These are phyloP conservation scores for Drosophila tanythrix DNA, from an alignment of 2,888 invertebrate species.

Conservation along the genomic window DNA sequence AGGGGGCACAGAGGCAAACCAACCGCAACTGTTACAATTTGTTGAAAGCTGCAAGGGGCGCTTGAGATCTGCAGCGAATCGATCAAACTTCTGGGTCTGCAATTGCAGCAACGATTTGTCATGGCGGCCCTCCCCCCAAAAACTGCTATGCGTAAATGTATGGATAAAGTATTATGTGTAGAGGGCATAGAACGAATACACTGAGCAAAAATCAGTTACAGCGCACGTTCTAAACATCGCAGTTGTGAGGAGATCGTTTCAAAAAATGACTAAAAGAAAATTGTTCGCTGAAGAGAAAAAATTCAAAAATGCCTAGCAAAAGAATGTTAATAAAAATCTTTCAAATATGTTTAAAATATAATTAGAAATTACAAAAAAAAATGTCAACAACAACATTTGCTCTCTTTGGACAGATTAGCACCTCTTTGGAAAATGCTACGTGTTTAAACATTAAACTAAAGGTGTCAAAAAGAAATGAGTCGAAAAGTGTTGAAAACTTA, in stretches of 20 bases:
- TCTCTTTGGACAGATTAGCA: not conserved
- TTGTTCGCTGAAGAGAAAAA: rapidly evolving
- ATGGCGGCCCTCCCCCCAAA: slow-evolving; percentile 20
- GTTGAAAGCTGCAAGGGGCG: slow-evolving; percentile 31
- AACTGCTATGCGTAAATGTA: slow-evolving; percentile 17
- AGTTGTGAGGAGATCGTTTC: not conserved
- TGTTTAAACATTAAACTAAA: not conserved
- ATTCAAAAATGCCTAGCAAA: not conserved
- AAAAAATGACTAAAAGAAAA: not conserved
- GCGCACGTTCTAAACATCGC: not conserved
- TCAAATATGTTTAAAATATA: not conserved
- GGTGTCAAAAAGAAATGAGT: not conserved
- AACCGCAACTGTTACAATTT: slow-evolving; percentile 73
- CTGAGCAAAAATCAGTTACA: not conserved
- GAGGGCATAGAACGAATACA: not conserved
- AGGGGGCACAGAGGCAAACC: slow-evolving; percentile 25
- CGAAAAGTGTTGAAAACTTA: not conserved
- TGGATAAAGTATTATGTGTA: slow-evolving; percentile 12
- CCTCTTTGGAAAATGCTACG: not conserved
- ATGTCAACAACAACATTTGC: not conserved
- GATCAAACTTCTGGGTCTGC: slow-evolving; percentile 66
- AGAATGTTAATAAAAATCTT: not conserved
- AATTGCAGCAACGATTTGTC: slow-evolving; percentile 55
- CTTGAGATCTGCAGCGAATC: slow-evolving; percentile 57
- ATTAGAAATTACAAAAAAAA: not conserved